A percentile compares a stretch with the other conserved stretches of the same genome.
Evolutionary conservation across 2,113 vertebrate genomes (phyloP).

Genomic region (Tangachromis dhanisi): DNA sequence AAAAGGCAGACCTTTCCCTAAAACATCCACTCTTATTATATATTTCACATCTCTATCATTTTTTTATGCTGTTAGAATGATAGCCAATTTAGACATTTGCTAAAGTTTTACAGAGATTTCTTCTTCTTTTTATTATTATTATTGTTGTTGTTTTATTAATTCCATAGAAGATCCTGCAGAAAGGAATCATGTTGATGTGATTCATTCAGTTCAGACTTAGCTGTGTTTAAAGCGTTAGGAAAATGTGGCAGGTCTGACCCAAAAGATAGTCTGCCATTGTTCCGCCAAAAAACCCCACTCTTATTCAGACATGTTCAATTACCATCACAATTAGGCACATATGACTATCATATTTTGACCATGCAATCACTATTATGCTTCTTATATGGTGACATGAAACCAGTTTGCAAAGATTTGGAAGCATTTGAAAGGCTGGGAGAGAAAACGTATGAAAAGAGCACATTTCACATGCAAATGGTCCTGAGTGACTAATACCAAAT

Average conservation of each 20-base stretch:
- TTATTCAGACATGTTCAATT: background rate
- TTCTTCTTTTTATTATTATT: background rate
- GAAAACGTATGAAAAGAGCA: background rate
- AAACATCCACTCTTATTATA: background rate
- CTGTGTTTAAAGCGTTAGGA: background rate
- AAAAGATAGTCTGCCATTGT: background rate
- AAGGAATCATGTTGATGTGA: background rate
- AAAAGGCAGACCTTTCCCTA: background rate
- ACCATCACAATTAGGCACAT: background rate
- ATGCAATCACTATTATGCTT: background rate
- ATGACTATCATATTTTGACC: background rate
- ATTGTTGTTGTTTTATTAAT: background rate
- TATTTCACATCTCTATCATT: background rate
- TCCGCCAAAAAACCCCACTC: background rate
- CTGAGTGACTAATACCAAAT: constrained; percentile 12
- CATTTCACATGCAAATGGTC: constrained; percentile 6
- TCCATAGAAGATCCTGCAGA: background rate
- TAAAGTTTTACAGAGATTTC: background rate
- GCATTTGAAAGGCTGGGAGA: background rate
- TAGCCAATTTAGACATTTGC: background rate
- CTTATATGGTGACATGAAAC: background rate
- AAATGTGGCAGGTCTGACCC: background rate
- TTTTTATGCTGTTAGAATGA: background rate
- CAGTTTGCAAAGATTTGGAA: background rate
- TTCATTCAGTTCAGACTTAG: background rate